Base-by-base conservation (phyloP, 2,888 invertebrate species). In the Drosophila putrida region DNA sequence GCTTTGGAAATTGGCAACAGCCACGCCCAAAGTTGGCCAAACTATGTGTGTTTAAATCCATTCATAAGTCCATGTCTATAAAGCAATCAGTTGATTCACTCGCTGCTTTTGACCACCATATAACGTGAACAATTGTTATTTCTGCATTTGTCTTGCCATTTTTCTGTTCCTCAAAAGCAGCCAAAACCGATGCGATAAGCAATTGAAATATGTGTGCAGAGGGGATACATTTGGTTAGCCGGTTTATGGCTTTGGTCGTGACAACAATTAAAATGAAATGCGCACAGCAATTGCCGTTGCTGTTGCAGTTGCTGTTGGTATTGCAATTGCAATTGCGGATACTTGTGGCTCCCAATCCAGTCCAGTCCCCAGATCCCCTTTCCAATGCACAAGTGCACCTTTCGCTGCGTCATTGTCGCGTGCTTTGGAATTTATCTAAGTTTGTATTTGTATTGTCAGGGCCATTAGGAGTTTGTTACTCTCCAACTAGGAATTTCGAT, bases 241-340 rank as follows among this genome's bases (percentile, higher is more conserved):
- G 78, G 82, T 78, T 76, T 75, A 33, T 44, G 66, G 59, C 31
- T 66, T 60, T 67, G 71, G 74, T 47, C 54, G 61, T 27, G 76
- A 67, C 83, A 78, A 80, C 83, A 83, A 77, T 83, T 83, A 80
- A 73, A 81, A 68, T 75, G 76, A 86, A 83, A 83, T 80, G 78
- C 70, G 70, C 83, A 64, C 59, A 68, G 80, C 71, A 82, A 82
- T 85, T 78, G 20, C 20, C 2, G 2, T 20, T 20, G 20, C 20
- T 20, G 3, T 20, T 20, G 20, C 20, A 20, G 2, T 20, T 20
- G 20, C 20, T 20, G 3, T 20, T 20, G 20, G 3, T 1, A 20
- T 20, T 20, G 80, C 71, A 82, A 82, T 85, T 78, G 70, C 80
- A 85, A 78, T 75, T 82, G 78, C 70, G 69, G 71, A 78, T 55